These are phyloP conservation scores for Tangara arthus DNA, from an alignment of 2,797 vertebrate species.

Conservation along the genomic window DNA sequence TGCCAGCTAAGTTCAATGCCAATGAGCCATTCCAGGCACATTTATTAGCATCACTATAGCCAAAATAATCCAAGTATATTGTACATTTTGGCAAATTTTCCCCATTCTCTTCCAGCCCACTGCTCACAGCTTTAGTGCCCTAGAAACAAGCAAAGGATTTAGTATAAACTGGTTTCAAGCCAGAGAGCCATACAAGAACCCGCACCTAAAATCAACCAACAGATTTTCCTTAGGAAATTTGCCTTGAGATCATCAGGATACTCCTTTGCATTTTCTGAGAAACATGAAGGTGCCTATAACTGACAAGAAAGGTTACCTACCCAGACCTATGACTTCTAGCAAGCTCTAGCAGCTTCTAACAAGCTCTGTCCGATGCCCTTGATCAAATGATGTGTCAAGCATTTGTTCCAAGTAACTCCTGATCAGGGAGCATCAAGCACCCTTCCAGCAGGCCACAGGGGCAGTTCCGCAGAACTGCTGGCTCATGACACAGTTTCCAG, in stretches of 20 bases:
- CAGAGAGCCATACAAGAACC: background rate
- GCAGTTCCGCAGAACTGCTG: background rate
- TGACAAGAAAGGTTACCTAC: background rate
- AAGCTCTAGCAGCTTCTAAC: background rate
- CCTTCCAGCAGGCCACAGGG: background rate
- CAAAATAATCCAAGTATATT: conserved; percentile 20
- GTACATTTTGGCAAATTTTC: background rate
- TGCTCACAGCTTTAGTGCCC: background rate
- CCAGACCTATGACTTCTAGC: background rate
- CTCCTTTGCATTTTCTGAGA: background rate
- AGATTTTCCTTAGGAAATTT: background rate
- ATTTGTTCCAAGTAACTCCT: background rate
- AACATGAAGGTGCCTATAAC: background rate
- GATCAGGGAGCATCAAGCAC: background rate
- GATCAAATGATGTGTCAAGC: rapidly evolving
- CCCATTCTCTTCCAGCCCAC: background rate
- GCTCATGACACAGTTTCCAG: background rate
- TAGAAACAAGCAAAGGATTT: background rate
- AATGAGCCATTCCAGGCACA: background rate
- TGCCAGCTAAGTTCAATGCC: background rate
- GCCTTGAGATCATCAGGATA: background rate
- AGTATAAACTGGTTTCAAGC: background rate
- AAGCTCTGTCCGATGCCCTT: background rate
- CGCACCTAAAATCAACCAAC: background rate
- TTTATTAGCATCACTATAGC: background rate